Base-by-base conservation (phyloP, 1,140 invertebrate genomes). In the Chymomyza costata region DNA sequence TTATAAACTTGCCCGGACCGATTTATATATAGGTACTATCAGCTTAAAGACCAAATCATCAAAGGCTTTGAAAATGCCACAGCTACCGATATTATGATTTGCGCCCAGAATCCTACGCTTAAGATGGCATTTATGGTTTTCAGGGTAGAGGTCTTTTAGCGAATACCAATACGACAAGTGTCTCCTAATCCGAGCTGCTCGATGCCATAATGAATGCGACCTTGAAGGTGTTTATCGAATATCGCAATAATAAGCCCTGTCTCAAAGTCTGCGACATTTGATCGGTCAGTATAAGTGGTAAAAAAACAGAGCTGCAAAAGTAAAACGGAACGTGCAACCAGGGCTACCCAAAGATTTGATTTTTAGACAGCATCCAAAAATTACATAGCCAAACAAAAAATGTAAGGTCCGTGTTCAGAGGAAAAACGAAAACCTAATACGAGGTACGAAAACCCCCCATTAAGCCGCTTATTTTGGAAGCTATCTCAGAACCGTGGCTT, bases 1-100 rank as follows among this genome's bases (percentile, higher is more conserved):
- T 59, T 2, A 17, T 59, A 0, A 37, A 59, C 3, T 49, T 39
- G 2, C 50, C 55, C 0, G 48, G 44, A 0, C 55, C 61, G 2
- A 11, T 66, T 28, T 59, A 16, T 25, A 39, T 54, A 21, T 31
- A n/a, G n/a, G n/a, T n/a, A 21, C 17, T 50, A 52, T 8, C 39
- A 34, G 2, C 11, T 66, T 2, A 59, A 34, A 14, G 11, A 65
- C 41, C 21, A 48, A 6, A 1, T 53, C 0, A 16, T 53, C 0
- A 49, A 28, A 7, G 62, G 61, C 1, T 25, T 66, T 2, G 54
- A 65, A n/a, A 66, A 65, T 21, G 34, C 47, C 3, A 66, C 54
- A 0, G 25, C 58, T 0, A 17, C 8, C 7, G 6, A 6, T 0
- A 43, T 66, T 0, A 39, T 56, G 6, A 62, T 49, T 6, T 50